Evolutionary conservation across 2,888 invertebrate genomes (phyloP), one percentile per base, ranked within the genome.

Genomic region (Piscicola geometra): DNA sequence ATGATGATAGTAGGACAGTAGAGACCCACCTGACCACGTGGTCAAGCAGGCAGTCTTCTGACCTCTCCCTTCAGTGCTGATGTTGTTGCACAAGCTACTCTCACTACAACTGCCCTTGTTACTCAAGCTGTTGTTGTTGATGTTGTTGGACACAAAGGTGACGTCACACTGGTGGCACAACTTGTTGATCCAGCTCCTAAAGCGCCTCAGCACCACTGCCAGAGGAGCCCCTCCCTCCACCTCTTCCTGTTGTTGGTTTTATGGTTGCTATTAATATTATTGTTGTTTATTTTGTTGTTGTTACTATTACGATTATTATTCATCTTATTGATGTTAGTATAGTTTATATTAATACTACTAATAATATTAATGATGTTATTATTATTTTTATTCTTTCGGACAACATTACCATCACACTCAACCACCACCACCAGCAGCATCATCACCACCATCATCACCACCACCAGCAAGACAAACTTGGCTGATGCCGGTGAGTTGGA

Each of bases 311-410:
- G n/a, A 15, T n/a, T 32, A 1, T 36, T 2, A 32, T 36, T 68
- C 18, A 18, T 32, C n/a, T 21, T 68, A 25, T n/a, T 30, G 32
- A 15, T 68, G 36, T 36, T 68, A 68, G 18, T 68, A 25, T 32
- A n/a, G 36, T 33, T 47, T n/a, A n/a, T 47, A 41, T 36, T 69
- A 30, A 28, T n/a, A 66, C 25, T 66, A n/a, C n/a, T n/a, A 66
- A 25, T n/a, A 66, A 18, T 18, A 66, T 18, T 66, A 66, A 25
- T 66, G 32, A 25, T 68, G 15, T 36, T 68, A 68, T 36, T 32
- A 68, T 30, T 32, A 21, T 30, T 2, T 25, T 36, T 68, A 30
- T 36, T 68, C 21, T 36, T 32, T 35, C 30, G 21, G 12, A 33
- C 15, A 32, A n/a, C 25, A 66, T 18, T n/a, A 66, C 28, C 18